phyloP scores from a whole-genome alignment of 2,797 vertebrate species.

The Alcedo quadribrachys region DNA sequence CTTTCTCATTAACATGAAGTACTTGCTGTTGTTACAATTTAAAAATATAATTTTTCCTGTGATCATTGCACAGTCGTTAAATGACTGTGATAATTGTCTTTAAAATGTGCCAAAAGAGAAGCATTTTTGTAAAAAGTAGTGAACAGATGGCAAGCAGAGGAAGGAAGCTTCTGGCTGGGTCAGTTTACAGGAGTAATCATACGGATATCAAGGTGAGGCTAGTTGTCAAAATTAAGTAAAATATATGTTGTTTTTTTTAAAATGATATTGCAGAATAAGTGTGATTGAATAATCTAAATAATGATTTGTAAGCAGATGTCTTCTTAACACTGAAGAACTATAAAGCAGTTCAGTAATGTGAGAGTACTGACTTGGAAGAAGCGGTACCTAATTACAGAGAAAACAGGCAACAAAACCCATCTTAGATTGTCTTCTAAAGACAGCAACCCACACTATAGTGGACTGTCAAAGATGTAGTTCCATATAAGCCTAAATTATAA shows the following conservation, averaged over 20 bases:
- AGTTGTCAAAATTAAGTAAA: slow-evolving; percentile 1
- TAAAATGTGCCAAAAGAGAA: slow-evolving; percentile 37
- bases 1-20: neutral
- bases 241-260: neutral
- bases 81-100: slow-evolving; percentile 18
- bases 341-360: neutral
- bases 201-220: neutral
- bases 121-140: neutral
- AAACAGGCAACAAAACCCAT: neutral
- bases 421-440: neutral
- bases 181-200: neutral
- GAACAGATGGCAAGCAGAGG: slow-evolving; percentile 25
- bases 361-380: neutral
- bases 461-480: neutral
- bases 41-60: neutral
- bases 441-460: neutral
- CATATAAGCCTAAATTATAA: neutral
- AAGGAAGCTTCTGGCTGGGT: slow-evolving; percentile 1
- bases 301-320: neutral
- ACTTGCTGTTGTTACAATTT: neutral
- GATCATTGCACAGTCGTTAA: neutral
- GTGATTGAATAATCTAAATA: neutral
- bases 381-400: neutral
- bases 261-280: neutral
- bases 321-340: neutral